A percentile compares a stretch with the other conserved stretches of the same genome.
These are phyloP conservation scores for Trichonephila inaurata DNA, from an alignment of 1,140 invertebrate genomes.

Conservation along the genomic window DNA sequence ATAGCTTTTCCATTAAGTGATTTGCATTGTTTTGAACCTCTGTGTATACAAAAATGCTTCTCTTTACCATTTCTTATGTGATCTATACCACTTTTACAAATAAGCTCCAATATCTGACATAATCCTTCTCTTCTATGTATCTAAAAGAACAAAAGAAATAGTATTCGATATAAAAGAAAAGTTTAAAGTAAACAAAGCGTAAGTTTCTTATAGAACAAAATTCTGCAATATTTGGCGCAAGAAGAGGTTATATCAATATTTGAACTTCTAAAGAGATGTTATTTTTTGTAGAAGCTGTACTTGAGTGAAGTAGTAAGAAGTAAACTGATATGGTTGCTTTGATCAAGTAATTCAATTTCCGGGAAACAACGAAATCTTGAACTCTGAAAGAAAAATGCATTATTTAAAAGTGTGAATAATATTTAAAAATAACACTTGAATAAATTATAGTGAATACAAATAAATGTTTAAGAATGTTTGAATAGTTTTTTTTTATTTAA, in stretches of 20 bases:
- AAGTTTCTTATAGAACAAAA: background rate
- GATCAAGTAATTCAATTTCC: background rate
- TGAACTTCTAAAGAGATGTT: background rate
- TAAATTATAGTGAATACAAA: too few relatives aligned
- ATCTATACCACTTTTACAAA: background rate
- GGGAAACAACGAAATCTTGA: background rate
- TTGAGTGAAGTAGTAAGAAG: background rate
- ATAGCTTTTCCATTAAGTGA: slow-evolving; percentile 21
- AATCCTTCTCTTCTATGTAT: background rate
- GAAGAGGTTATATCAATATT: background rate
- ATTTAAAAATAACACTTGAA: too few relatives aligned
- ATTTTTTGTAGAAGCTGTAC: background rate
- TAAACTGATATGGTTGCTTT: background rate
- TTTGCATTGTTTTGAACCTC: background rate
- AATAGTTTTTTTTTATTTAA: too few relatives aligned
- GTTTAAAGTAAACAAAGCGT: background rate
- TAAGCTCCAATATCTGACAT: background rate
- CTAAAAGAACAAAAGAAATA: background rate
- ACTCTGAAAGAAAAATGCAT: too few relatives aligned
- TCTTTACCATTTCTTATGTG: background rate
- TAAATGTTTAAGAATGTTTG: too few relatives aligned
- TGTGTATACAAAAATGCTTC: background rate
- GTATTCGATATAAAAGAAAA: background rate
- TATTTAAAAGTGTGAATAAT: too few relatives aligned
- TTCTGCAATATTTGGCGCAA: background rate